phyloP scores from a whole-genome alignment of 1,140 invertebrate genomes.

The Drosophila quadrilineata region DNA sequence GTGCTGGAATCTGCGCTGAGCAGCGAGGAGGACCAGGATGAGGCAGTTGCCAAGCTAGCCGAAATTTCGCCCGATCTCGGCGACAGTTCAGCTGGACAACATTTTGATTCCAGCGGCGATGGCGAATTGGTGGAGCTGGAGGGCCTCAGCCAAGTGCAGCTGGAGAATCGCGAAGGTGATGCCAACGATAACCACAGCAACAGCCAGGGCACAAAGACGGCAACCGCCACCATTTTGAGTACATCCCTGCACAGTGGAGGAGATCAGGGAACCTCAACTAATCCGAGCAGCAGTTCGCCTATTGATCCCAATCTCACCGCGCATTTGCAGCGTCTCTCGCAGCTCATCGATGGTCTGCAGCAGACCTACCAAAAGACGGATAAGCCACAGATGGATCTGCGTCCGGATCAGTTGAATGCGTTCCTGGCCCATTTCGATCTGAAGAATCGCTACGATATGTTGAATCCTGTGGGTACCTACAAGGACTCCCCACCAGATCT shows the following conservation, averaged over 20 bases:
- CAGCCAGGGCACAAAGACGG: neutral
- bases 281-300: slow-evolving; percentile 21
- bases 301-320: slow-evolving; percentile 72
- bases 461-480: slow-evolving; percentile 41
- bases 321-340: slow-evolving; percentile 74
- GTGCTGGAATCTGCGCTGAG: slow-evolving; percentile 49
- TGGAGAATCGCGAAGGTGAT: slow-evolving; percentile 53
- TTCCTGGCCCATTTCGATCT: slow-evolving; percentile 79
- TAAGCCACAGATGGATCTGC: slow-evolving; percentile 62
- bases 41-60: neutral
- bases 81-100: slow-evolving; percentile 10
- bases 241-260: slow-evolving; percentile 4
- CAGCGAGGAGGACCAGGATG: slow-evolving; percentile 52
- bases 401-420: slow-evolving; percentile 78
- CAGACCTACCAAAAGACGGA: slow-evolving; percentile 66
- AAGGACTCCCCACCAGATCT: neutral
- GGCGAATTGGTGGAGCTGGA: slow-evolving; percentile 65
- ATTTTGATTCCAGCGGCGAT: slow-evolving; percentile 69
- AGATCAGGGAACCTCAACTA: neutral
- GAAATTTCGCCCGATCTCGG: neutral
- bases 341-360: slow-evolving; percentile 78
- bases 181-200: neutral
- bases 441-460: slow-evolving; percentile 64
- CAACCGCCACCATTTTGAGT: neutral
- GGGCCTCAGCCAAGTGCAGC: slow-evolving; percentile 13